Base-by-base conservation (phyloP, 2,113 vertebrate genomes). In the Gila orcuttii region DNA sequence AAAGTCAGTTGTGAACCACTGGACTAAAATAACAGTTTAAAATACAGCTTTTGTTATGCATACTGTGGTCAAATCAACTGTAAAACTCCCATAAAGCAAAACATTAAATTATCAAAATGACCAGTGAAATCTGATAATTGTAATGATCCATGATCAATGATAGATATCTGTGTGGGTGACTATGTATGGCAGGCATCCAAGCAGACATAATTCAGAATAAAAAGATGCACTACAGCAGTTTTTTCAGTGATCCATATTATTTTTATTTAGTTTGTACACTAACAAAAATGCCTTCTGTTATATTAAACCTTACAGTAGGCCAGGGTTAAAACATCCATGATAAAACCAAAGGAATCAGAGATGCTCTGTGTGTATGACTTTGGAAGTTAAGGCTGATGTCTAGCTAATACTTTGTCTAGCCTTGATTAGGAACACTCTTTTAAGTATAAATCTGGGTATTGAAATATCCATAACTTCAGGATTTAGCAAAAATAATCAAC, bases 321-420 rank as follows among this genome's bases (percentile, higher is more conserved):
- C 76, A 59, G 10, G 12, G 75, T 33, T 59, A 23, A 57, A 60
- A 33, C 11, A 59, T 59, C 3, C 19, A 12, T 60, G 21, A 8
- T n/a, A 39, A 57, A 60, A 36, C 7, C 28, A n/a, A 2, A 39
- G 19, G 19, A 79, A 33, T 79, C 31, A 59, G 31, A 13, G 19
- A 79, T 59, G 76, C 52, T 28, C 6, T 36, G 47, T 77, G 28
- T 33, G 23, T 55, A 19, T 57, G 39, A 66, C n/a, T 66, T 12
- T 47, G 60, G 60, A 81, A 81, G 79, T 81, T 81, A 5, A 66
- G 59, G 60, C n/a, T 66, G 60, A 68, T 66, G 8, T 50, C 7
- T 9, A 33, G 79, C 74, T 76, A 52, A 76, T 31, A 74, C 57
- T 80, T 80, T 45, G 78, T 15, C 4, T 80, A 80, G 78, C 78